phyloP scores from a whole-genome alignment of 2,888 invertebrate species.

The Rotaria socialis region DNA sequence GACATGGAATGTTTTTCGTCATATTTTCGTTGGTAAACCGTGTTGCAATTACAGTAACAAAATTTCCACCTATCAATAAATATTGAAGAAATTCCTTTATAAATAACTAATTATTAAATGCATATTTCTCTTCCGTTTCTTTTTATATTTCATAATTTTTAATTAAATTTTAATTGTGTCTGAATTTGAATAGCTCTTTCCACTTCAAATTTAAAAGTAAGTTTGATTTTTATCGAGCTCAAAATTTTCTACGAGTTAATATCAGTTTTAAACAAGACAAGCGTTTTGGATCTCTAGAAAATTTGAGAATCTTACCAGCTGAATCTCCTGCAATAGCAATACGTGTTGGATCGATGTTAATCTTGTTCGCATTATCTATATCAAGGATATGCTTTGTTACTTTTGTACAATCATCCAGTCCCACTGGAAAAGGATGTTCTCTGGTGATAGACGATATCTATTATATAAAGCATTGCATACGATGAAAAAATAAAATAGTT shows the following conservation, averaged over 20 bases:
- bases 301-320: conserved; percentile 7
- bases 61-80: conserved; percentile 44
- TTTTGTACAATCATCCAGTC: conserved; percentile 38
- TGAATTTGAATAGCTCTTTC: too few relatives aligned
- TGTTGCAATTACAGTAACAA: conserved; percentile 32
- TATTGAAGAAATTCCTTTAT: too few relatives aligned
- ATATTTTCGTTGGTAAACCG: background rate
- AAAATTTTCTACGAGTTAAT: too few relatives aligned
- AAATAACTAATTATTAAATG: too few relatives aligned
- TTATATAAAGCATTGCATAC: background rate
- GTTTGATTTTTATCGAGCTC: too few relatives aligned
- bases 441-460: conserved; percentile 42
- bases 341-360: conserved; percentile 33
- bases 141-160: too few relatives aligned
- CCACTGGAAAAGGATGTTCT: conserved; percentile 40
- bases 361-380: conserved; percentile 10
- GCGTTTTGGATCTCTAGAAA: too few relatives aligned
- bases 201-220: too few relatives aligned
- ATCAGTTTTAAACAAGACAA: too few relatives aligned
- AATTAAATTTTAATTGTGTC: too few relatives aligned
- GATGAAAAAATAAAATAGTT: too few relatives aligned
- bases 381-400: conserved; percentile 39
- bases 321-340: conserved; percentile 43
- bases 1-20: background rate
- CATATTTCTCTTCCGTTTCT: too few relatives aligned